phyloP scores from a whole-genome alignment of 2,888 invertebrate species.

The Tribolium freemani region DNA sequence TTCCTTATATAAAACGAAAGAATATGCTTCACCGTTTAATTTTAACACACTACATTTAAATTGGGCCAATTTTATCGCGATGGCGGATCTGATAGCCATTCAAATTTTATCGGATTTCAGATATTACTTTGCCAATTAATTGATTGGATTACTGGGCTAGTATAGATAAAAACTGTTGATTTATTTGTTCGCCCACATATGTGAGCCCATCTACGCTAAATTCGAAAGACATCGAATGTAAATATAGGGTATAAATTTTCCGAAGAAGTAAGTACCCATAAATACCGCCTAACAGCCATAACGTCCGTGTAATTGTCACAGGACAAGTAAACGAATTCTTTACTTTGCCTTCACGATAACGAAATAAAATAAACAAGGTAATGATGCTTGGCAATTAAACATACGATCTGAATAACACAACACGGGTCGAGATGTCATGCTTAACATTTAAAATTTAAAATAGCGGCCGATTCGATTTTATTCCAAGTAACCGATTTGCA shows the following conservation, averaged over 20 bases:
- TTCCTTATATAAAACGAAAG: constrained; percentile 29
- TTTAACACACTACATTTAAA: constrained; percentile 42
- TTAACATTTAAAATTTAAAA: constrained; percentile 20
- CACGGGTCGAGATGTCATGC: neutral
- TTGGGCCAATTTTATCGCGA: constrained; percentile 41
- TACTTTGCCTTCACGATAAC: constrained; percentile 1
- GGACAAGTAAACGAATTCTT: constrained; percentile 46
- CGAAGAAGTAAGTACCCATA: constrained; percentile 21
- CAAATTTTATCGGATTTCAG: constrained; percentile 16
- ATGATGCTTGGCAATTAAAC: constrained; percentile 4
- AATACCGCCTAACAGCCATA: constrained; percentile 42
- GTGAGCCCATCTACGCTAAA: constrained; percentile 6
- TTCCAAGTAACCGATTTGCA: constrained; percentile 50
- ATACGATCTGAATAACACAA: neutral
- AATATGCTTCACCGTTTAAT: constrained; percentile 32
- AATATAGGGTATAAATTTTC: constrained; percentile 38
- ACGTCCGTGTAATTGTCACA: constrained; percentile 44
- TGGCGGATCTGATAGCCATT: constrained; percentile 38
- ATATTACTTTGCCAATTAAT: neutral
- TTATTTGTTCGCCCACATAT: constrained; percentile 5
- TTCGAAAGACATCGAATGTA: constrained; percentile 30
- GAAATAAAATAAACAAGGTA: constrained; percentile 4
- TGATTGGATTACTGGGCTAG: no score
- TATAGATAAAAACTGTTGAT: neutral
- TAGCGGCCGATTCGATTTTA: constrained; percentile 4